Conservation (phyloP, 35 echinoderm and acorn worm genomes). For the Amphiura filiformis region DNA sequence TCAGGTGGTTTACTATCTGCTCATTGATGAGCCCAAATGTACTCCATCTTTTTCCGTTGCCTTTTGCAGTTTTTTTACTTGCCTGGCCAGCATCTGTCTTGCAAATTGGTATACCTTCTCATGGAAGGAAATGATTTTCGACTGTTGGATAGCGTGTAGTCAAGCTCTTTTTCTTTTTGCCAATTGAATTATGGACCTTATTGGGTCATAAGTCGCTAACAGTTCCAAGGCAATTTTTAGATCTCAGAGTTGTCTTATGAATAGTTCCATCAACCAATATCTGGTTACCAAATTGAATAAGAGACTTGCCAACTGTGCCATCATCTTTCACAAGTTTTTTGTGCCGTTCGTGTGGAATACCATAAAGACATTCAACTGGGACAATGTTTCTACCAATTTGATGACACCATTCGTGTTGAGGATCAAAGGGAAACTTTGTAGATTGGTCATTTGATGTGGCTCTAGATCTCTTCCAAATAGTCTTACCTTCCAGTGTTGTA, state of each 20-base stretch:
- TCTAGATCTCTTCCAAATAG: neutral
- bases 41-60: neutral
- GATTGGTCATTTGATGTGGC: neutral
- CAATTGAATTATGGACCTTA: neutral
- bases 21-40: neutral
- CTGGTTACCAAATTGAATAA: neutral
- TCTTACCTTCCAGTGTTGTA: neutral
- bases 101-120: neutral
- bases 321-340: neutral
- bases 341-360: neutral
- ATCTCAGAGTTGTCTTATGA: neutral
- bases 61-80: neutral
- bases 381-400: neutral
- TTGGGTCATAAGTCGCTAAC: neutral
- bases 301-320: neutral
- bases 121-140: neutral
- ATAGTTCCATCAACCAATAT: neutral
- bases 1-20: slow-evolving; percentile 21
- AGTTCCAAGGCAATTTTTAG: neutral
- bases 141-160: neutral
- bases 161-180: neutral
- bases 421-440: neutral
- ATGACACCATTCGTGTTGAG: neutral
- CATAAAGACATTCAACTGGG: neutral
- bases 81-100: neutral